Conservation (phyloP, 2,888 invertebrate species). For the Agrochola litura region DNA sequence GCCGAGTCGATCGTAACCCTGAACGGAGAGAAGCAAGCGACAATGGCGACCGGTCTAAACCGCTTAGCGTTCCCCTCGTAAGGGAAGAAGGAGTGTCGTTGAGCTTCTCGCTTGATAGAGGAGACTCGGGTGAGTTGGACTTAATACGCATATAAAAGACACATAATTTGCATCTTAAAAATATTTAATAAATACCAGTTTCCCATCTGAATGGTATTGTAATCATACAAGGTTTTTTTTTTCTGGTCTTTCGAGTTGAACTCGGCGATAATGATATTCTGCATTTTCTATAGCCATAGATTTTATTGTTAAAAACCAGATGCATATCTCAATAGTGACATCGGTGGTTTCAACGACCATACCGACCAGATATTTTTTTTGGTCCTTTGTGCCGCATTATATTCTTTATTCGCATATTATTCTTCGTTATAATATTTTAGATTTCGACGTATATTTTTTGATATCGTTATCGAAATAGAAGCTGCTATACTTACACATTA, state of each 20-base stretch:
- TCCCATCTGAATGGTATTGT: background rate
- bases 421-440: background rate
- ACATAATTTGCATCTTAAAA: background rate
- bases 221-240: background rate
- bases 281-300: background rate
- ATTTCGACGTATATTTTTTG: background rate
- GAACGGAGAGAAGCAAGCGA: constrained; percentile 67
- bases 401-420: background rate
- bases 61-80: constrained; percentile 79
- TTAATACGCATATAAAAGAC: background rate
- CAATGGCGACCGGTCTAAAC: constrained; percentile 73
- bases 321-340: background rate
- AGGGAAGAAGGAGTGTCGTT: constrained; percentile 84
- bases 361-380: background rate
- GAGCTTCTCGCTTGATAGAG: constrained; percentile 85
- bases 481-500: background rate
- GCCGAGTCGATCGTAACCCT: constrained; percentile 75
- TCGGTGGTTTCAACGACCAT: background rate
- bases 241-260: background rate
- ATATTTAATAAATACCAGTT: background rate
- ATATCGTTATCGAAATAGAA: background rate
- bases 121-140: constrained; percentile 83
- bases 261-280: background rate
- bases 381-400: background rate
- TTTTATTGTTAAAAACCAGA: background rate